These are phyloP conservation scores for Lochmaea crataegi DNA, from an alignment of 2,888 invertebrate species.

Conservation along the genomic window DNA sequence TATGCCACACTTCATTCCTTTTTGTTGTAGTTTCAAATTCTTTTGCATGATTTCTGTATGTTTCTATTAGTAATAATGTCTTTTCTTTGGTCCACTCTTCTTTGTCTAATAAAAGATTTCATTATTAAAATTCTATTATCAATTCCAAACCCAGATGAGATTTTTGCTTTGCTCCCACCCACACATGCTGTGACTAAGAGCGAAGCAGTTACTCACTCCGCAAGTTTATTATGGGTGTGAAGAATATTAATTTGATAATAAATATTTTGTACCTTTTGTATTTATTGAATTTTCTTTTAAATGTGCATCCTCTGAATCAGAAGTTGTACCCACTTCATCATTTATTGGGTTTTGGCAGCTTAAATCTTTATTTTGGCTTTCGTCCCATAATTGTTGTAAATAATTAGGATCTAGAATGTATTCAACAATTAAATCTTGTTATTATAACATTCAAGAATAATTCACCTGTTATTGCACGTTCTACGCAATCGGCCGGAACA, in stretches of 20 bases:
- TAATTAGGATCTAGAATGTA: constrained; percentile 1
- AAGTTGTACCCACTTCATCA: neutral
- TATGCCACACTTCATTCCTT: too few species aligned
- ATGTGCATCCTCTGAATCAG: neutral
- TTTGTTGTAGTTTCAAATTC: too few species aligned
- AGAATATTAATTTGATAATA: neutral
- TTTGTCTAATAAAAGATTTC: too few species aligned
- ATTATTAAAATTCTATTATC: too few species aligned
- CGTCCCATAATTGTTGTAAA: neutral
- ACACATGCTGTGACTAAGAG: neutral
- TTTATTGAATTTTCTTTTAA: neutral
- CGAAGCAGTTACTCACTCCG: neutral
- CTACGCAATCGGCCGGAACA: constrained; percentile 3
- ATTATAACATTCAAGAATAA: neutral
- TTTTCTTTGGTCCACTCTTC: too few species aligned
- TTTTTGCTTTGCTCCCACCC: too few species aligned
- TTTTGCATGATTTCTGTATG: too few species aligned
- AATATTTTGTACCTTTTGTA: constrained; percentile 1
- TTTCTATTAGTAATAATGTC: too few species aligned
- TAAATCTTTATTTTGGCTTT: neutral
- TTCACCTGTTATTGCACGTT: neutral
- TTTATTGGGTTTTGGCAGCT: too few species aligned
- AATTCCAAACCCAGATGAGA: neutral
- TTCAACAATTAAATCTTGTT: neutral
- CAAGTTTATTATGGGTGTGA: neutral